phyloP scores from a whole-genome alignment of 2,888 invertebrate species.

The Patella ulyssiponensis region DNA sequence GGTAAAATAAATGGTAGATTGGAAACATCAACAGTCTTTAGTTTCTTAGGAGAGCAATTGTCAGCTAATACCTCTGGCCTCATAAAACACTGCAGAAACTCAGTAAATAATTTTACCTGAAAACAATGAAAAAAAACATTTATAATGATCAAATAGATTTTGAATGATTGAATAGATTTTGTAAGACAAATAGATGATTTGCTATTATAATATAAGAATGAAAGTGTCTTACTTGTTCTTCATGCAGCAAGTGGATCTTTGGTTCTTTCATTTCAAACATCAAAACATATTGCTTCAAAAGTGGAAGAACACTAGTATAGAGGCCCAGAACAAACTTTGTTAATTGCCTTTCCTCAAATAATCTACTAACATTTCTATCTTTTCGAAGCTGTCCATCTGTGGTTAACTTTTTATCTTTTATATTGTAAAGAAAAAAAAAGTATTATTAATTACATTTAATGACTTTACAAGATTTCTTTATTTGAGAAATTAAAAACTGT shows the following conservation, averaged over 20 bases:
- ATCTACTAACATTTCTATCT: neutral
- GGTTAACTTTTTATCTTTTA: neutral
- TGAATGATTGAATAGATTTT: too few species aligned
- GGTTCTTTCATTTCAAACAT: constrained; percentile 30
- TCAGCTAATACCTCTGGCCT: too few species aligned
- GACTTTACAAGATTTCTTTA: constrained; percentile 27
- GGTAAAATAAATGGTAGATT: too few species aligned
- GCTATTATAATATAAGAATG: too few species aligned
- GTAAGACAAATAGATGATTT: too few species aligned
- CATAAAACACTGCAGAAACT: too few species aligned
- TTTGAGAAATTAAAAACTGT: constrained; percentile 18
- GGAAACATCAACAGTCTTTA: too few species aligned
- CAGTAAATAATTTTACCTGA: too few species aligned
- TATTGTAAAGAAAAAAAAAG: constrained; percentile 6
- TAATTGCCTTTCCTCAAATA: neutral
- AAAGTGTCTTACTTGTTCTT: constrained; percentile 20
- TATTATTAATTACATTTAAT: constrained; percentile 24
- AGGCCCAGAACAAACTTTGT: neutral
- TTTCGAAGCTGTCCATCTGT: too few species aligned
- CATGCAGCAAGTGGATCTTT: constrained; percentile 30
- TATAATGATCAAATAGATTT: too few species aligned
- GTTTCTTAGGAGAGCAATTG: too few species aligned
- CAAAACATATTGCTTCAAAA: constrained; percentile 14
- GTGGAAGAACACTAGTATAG: constrained; percentile 11
- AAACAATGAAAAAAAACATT: too few species aligned